These are phyloP conservation scores for Luscinia megarhynchos DNA, from an alignment of 2,797 vertebrate genomes.

Conservation along the genomic window DNA sequence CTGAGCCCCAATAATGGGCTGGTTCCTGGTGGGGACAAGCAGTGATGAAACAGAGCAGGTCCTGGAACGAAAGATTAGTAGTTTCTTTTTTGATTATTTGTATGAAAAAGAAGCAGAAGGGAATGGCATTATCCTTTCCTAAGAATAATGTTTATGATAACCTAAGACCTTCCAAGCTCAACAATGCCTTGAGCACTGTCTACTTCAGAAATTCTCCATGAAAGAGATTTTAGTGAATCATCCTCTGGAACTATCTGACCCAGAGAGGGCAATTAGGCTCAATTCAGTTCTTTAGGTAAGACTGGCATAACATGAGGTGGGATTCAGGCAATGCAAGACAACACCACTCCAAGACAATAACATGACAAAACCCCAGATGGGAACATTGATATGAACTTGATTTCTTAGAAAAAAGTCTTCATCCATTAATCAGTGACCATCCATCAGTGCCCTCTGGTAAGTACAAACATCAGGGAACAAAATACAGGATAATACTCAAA, in stretches of 20 bases:
- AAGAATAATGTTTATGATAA: not conserved
- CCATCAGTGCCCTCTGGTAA: not conserved
- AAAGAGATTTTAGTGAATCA: not conserved
- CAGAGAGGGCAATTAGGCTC: not conserved
- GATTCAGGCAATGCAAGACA: not conserved
- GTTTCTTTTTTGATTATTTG: not conserved
- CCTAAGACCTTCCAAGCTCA: not conserved
- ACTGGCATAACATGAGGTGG: not conserved
- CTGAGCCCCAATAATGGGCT: not conserved
- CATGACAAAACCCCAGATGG: not conserved
- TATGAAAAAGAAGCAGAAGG: not conserved
- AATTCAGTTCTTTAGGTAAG: not conserved
- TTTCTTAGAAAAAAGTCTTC: not conserved
- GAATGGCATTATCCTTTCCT: not conserved
- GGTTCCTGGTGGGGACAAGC: not conserved
- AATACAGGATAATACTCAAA: not conserved
- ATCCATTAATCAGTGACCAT: not conserved
- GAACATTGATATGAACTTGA: accelerated
- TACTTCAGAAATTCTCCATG: not conserved
- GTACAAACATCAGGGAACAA: not conserved
- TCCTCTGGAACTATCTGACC: not conserved
- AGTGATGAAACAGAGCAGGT: not conserved
- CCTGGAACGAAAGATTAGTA: not conserved
- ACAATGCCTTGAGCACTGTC: not conserved
- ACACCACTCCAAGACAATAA: not conserved